Percentiles rank a stretch among this genome's conserved stretches.
These are phyloP conservation scores for Papilio aristodemus DNA, from an alignment of 1,140 invertebrate species.

Conservation along the genomic window DNA sequence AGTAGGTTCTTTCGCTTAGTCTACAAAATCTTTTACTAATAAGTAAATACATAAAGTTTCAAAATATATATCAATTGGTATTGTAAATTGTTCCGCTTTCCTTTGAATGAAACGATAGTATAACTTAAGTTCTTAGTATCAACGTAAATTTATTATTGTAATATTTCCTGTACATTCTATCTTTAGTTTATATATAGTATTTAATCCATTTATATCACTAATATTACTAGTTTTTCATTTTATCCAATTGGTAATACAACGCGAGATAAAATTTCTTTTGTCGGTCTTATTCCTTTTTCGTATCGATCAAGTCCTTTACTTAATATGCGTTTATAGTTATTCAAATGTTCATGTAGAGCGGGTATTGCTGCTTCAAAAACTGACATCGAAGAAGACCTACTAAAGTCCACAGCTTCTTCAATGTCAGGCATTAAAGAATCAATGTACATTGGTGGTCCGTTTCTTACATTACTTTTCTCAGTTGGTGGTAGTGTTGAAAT, in stretches of 20 bases:
- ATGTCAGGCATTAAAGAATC: background rate
- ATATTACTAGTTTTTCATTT: background rate
- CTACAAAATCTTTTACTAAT: too few relatives aligned
- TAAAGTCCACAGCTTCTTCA: background rate
- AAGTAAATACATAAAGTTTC: too few relatives aligned
- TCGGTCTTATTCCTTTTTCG: background rate
- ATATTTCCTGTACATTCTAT: too few relatives aligned
- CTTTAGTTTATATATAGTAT: too few relatives aligned
- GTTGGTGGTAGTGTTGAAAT: background rate
- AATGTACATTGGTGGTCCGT: background rate
- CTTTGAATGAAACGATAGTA: too few relatives aligned
- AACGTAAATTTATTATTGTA: too few relatives aligned
- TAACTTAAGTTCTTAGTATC: too few relatives aligned
- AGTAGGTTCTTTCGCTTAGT: too few relatives aligned
- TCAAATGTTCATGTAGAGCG: background rate
- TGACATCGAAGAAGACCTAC: too few relatives aligned
- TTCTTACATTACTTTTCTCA: background rate
- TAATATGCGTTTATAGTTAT: conserved; percentile 9
- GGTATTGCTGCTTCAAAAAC: background rate
- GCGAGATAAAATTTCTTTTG: background rate
- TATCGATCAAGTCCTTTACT: background rate
- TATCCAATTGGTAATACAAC: background rate
- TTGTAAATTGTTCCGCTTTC: too few relatives aligned
- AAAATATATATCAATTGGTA: too few relatives aligned
- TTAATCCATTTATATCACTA: too few relatives aligned